Conservation (phyloP, 1,140 invertebrate species). For the Drosophila biarmipes region DNA sequence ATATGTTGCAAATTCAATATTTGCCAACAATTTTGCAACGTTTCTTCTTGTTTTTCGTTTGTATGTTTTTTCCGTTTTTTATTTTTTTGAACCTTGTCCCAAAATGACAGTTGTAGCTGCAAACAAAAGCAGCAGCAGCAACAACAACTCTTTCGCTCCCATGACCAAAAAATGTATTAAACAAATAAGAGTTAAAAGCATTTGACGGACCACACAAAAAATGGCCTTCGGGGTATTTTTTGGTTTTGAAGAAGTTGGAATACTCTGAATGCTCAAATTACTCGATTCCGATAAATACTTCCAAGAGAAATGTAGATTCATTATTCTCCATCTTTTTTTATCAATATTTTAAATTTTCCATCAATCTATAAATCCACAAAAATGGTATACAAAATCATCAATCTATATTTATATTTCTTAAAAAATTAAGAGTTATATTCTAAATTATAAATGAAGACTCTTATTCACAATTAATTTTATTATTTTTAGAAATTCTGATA, state of each 20-base stretch:
- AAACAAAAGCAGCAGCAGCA: conserved; percentile 56
- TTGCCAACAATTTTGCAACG: conserved; percentile 82
- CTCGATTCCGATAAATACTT: too few relatives aligned
- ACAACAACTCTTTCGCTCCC: conserved; percentile 23
- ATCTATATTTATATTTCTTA: too few relatives aligned
- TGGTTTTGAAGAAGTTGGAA: conserved; percentile 15
- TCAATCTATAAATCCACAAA: too few relatives aligned
- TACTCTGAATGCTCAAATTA: too few relatives aligned
- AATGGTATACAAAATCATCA: too few relatives aligned
- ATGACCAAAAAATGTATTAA: conserved; percentile 48
- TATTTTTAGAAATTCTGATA: too few relatives aligned
- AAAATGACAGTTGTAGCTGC: conserved; percentile 63
- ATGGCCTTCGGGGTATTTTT: not conserved
- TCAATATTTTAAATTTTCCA: too few relatives aligned
- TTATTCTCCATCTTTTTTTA: too few relatives aligned
- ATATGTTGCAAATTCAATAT: conserved; percentile 84
- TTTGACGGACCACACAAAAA: conserved; percentile 59
- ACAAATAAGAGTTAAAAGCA: conserved; percentile 78
- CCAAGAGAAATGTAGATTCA: too few relatives aligned
- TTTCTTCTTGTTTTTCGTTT: conserved; percentile 55
- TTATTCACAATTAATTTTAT: too few relatives aligned
- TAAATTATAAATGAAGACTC: too few relatives aligned
- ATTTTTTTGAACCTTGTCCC: conserved; percentile 40
- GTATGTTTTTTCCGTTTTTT: conserved; percentile 30
- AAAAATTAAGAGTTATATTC: too few relatives aligned